Percentiles rank a stretch among this genome's conserved stretches.
phyloP scores from a whole-genome alignment of 2,888 invertebrate genomes.

The Nomada fabriciana region DNA sequence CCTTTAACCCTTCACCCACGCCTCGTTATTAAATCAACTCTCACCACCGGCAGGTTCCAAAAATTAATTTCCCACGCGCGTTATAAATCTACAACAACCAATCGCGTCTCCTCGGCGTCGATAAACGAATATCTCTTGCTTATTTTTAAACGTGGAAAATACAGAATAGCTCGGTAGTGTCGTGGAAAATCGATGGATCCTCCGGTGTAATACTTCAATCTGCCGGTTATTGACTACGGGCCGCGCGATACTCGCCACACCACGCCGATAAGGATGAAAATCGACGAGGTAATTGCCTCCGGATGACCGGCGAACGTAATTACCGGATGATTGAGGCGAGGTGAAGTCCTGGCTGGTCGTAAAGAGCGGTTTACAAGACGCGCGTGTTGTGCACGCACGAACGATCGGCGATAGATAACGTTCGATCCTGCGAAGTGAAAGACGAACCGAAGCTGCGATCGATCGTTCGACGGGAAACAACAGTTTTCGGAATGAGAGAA shows the following conservation, averaged over 20 bases:
- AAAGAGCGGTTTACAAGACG: constrained; percentile 76
- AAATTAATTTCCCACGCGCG: neutral
- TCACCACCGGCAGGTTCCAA: neutral
- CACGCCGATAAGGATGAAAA: constrained; percentile 72
- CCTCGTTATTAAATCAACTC: too few relatives aligned
- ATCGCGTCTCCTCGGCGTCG: too few relatives aligned
- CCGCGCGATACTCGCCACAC: constrained; percentile 45
- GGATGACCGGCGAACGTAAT: constrained; percentile 75
- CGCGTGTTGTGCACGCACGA: constrained; percentile 67
- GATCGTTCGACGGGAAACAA: constrained; percentile 34
- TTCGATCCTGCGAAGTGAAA: constrained; percentile 31
- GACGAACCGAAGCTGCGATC: constrained; percentile 23
- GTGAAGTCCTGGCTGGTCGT: constrained; percentile 76
- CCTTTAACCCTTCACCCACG: too few relatives aligned
- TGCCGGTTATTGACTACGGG: constrained; percentile 61
- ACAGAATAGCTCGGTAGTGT: too few relatives aligned
- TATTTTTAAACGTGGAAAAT: too few relatives aligned
- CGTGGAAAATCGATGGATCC: constrained; percentile 50
- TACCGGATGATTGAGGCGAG: constrained; percentile 73
- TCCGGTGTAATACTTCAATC: constrained; percentile 45
- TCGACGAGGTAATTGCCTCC: constrained; percentile 75
- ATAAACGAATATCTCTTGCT: too few relatives aligned
- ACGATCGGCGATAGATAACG: constrained; percentile 59
- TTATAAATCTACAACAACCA: neutral
- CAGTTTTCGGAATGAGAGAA: neutral